Percentiles rank a stretch among this genome's conserved stretches.
Conservation (phyloP, 2,888 invertebrate genomes). For the Chorisops tibialis region DNA sequence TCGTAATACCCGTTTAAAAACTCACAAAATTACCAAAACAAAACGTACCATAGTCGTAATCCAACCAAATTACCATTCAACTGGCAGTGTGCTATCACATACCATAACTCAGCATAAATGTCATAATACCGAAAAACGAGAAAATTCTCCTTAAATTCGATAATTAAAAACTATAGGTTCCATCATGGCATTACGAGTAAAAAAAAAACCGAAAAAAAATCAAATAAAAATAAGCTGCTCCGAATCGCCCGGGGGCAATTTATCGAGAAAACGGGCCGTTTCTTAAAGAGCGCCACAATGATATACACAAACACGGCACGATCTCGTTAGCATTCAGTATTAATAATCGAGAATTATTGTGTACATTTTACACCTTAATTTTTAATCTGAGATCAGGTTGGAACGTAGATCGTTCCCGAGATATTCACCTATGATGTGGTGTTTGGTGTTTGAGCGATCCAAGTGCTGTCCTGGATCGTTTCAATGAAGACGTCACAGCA, state of each 20-base stretch:
- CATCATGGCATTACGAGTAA: constrained; percentile 16
- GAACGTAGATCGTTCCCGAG: constrained; percentile 17
- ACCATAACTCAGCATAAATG: constrained; percentile 20
- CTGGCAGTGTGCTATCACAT: constrained; percentile 4
- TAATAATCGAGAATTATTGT: constrained; percentile 33
- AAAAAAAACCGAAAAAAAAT: constrained; percentile 1
- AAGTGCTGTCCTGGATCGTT: constrained; percentile 26
- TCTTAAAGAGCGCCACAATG: constrained; percentile 21
- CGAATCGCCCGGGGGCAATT: constrained; percentile 14
- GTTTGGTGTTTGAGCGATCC: constrained; percentile 15
- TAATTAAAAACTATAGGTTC: constrained; percentile 27
- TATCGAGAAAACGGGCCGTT: background rate
- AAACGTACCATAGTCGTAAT: constrained; percentile 6
- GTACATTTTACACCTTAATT: constrained; percentile 35
- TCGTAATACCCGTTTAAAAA: constrained; percentile 8
- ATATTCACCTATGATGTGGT: constrained; percentile 16
- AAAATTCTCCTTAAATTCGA: constrained; percentile 25
- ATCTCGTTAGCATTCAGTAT: constrained; percentile 33
- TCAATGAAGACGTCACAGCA: constrained; percentile 33
- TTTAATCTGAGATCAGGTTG: constrained; percentile 30
- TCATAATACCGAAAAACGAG: background rate
- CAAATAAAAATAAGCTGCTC: constrained; percentile 5
- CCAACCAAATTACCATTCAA: constrained; percentile 21
- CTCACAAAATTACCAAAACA: constrained; percentile 20
- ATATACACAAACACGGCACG: constrained; percentile 29